Evolutionary conservation across 2,888 invertebrate species (phyloP), one percentile per base, ranked within the genome.

Genomic region (Petrolisthes cinctipes): DNA sequence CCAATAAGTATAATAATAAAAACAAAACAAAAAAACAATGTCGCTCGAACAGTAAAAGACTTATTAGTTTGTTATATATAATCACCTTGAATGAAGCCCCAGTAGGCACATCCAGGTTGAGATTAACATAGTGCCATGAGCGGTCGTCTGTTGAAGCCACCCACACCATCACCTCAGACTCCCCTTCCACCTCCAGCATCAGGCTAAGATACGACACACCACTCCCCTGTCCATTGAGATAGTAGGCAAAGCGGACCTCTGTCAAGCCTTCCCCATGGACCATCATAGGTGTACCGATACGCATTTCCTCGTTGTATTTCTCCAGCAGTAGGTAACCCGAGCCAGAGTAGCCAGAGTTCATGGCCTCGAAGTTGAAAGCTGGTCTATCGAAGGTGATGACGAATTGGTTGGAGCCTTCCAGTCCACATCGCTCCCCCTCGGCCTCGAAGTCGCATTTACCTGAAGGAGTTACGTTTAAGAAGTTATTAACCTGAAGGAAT

Each of bases 381-480:
- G 83, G 83, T 11, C 56, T n/a, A 4, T 73, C 83, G 6, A 51
- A 4, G 20, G 4, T n/a, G 6, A 71, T 53, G 11, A 14, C 14
- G 83, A 83, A 83, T 4, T 75, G 11, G 51, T 83, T 71, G 6
- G 4, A 4, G 7, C 83, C 83, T 53, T 6, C 56, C 17, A 83
- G 20, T 9, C 75, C 73, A 56, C 83, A 83, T 20, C 51, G 9
- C 53, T 75, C 83, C 7, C 20, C n/a, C 66, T 17, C 66, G 17
- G 20, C 56, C 56, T 83, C 83, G 83, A 83, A 83, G 54, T 83
- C 83, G 56, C 83, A 83, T 14, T 23, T 37, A 17, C 83, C 83
- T 83, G 73, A 11, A 20, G 66, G 17, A 37, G 37, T 37, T 37
- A 37, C 37, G 37, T 37, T 37, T 37, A 37, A 37, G 37, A 37